Evolutionary conservation across 2,888 invertebrate species (phyloP).

Genomic region (Zygaena filipendulae): DNA sequence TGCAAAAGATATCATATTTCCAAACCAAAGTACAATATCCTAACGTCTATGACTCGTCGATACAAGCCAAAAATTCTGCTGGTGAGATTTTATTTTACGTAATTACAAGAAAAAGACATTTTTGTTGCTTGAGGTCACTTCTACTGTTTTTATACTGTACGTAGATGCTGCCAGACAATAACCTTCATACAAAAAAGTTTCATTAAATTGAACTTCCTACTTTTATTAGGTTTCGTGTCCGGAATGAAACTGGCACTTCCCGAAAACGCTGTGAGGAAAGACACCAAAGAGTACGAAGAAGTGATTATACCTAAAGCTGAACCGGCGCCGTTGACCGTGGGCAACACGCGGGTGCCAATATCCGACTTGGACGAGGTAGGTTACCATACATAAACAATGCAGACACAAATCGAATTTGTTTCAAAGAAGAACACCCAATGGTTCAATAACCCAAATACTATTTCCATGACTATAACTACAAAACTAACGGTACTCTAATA

Average conservation of each 20-base stretch:
- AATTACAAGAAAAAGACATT: not conserved
- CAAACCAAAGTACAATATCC: conserved; percentile 75
- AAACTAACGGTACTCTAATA: no score
- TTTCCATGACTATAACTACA: no score
- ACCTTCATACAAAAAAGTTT: no score
- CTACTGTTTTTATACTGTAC: no score
- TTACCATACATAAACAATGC: no score
- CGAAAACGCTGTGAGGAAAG: conserved; percentile 78
- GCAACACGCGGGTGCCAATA: conserved; percentile 72
- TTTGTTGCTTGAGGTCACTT: no score
- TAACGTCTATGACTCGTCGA: conserved; percentile 86
- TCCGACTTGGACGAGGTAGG: conserved; percentile 73
- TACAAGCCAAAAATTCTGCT: conserved; percentile 73
- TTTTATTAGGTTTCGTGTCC: conserved; percentile 75
- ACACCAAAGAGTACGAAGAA: conserved; percentile 84
- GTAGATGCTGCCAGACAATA: no score
- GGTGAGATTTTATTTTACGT: conserved; percentile 36
- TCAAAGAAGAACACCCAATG: not conserved
- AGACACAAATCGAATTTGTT: conserved; percentile 3
- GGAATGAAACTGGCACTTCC: conserved; percentile 85
- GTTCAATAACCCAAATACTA: no score
- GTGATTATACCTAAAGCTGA: conserved; percentile 82
- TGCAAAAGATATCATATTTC: conserved; percentile 52
- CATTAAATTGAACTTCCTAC: no score
- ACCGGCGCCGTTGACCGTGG: conserved; percentile 67